Conservation (phyloP, 2,888 invertebrate genomes). For the Volucella inanis region DNA sequence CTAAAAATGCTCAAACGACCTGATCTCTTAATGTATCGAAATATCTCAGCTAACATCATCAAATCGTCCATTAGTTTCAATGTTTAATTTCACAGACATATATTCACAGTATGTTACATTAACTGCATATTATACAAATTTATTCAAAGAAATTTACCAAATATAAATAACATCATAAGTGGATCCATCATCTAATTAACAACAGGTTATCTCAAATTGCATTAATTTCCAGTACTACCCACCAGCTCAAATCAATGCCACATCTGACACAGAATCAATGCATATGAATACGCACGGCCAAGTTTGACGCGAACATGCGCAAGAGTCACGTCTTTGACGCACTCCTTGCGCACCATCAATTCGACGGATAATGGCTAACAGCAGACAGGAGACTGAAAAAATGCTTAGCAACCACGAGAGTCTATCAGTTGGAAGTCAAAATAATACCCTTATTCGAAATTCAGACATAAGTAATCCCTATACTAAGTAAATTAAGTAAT, state of each 20-base stretch:
- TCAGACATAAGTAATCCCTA: conserved; percentile 82
- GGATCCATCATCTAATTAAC: conserved; percentile 61
- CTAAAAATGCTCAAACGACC: too few relatives aligned
- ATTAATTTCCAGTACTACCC: conserved; percentile 91
- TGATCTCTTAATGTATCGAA: too few relatives aligned
- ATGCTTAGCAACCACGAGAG: conserved; percentile 81
- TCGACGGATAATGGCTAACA: conserved; percentile 83
- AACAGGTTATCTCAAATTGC: conserved; percentile 79
- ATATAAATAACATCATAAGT: too few relatives aligned
- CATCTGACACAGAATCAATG: conserved; percentile 88
- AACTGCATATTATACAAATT: background rate
- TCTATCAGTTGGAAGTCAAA: conserved; percentile 79
- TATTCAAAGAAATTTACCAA: background rate
- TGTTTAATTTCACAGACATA: background rate
- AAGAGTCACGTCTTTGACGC: conserved; percentile 84
- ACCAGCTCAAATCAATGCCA: conserved; percentile 89
- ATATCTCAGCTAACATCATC: too few relatives aligned
- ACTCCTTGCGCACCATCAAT: conserved; percentile 83
- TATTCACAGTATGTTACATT: too few relatives aligned
- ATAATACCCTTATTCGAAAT: conserved; percentile 81
- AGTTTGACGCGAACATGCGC: conserved; percentile 89
- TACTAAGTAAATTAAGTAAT: conserved; percentile 78
- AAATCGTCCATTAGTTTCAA: too few relatives aligned
- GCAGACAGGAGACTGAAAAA: conserved; percentile 83
- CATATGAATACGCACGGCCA: conserved; percentile 94